Conservation (phyloP, 1,140 invertebrate species). For the Aphelinus atriplicis region DNA sequence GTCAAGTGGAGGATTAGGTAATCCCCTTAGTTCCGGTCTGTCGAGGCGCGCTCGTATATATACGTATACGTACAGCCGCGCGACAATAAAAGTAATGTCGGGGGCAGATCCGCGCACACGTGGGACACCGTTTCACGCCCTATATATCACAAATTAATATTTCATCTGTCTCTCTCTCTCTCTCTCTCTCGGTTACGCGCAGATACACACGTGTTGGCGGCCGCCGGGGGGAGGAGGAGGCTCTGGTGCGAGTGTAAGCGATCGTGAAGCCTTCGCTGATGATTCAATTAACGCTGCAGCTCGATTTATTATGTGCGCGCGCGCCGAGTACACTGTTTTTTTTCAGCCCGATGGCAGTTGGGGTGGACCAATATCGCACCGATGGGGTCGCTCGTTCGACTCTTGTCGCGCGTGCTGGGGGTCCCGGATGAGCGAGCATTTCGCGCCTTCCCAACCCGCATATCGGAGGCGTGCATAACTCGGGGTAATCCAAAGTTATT, state of each 20-base stretch:
- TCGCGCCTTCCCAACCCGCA: neutral
- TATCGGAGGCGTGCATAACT: too few relatives aligned
- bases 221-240: neutral
- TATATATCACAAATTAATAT: slow-evolving; percentile 57
- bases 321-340: neutral
- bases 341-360: neutral
- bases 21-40: slow-evolving; percentile 52
- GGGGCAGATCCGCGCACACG: slow-evolving; percentile 9
- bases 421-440: neutral
- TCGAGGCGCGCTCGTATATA: slow-evolving; percentile 13
- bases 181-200: neutral
- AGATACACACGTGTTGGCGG: neutral
- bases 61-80: slow-evolving; percentile 20
- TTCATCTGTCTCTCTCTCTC: slow-evolving; percentile 29
- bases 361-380: neutral
- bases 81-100: too few relatives aligned
- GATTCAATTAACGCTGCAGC: slow-evolving; percentile 19
- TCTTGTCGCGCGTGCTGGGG: neutral
- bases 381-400: too few relatives aligned
- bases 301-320: slow-evolving; percentile 6
- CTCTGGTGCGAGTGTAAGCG: neutral
- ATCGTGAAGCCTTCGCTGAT: slow-evolving; percentile 11
- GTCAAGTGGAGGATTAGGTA: slow-evolving; percentile 49
- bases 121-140: slow-evolving; percentile 29
- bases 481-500: too few relatives aligned